Evolutionary conservation across 2,797 vertebrate genomes (phyloP).

Genomic region (Pampus argenteus): DNA sequence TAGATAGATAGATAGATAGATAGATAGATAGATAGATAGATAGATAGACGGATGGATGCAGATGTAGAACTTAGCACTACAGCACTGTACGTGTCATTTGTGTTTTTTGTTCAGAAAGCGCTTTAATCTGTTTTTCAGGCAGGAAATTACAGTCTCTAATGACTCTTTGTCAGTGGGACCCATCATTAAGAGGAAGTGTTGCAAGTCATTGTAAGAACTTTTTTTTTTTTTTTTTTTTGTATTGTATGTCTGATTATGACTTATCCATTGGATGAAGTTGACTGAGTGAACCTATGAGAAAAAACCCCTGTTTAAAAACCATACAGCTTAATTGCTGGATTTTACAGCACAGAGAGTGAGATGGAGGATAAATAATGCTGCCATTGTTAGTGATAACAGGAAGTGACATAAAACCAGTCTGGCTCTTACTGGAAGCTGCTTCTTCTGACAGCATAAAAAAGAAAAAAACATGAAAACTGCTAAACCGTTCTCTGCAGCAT

Average conservation of each 20-base stretch:
- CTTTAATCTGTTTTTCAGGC: slow-evolving; percentile 10
- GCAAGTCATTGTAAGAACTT: slow-evolving; percentile 47
- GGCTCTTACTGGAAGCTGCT: slow-evolving; percentile 84
- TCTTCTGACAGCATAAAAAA: slow-evolving; percentile 65
- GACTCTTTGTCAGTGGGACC: slow-evolving; percentile 32
- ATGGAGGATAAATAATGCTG: slow-evolving; percentile 64
- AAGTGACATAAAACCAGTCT: slow-evolving; percentile 82
- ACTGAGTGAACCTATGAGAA: slow-evolving; percentile 53
- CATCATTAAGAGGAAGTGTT: slow-evolving; percentile 51
- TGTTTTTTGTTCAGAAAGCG: slow-evolving; percentile 9
- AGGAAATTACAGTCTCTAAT: slow-evolving; percentile 32
- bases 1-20: too few species aligned
- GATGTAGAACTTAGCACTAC: not conserved
- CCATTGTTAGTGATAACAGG: slow-evolving; percentile 83
- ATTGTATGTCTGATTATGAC: slow-evolving; percentile 42
- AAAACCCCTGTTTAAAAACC: slow-evolving; percentile 74
- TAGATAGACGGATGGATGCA: not conserved
- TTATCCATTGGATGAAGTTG: slow-evolving; percentile 58
- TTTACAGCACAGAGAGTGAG: slow-evolving; percentile 58
- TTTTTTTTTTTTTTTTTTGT: slow-evolving; percentile 29
- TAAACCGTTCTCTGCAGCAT: slow-evolving; percentile 21
- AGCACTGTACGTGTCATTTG: too few species aligned
- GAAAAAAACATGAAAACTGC: slow-evolving; percentile 54
- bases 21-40: too few species aligned
- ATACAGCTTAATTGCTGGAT: slow-evolving; percentile 54